Conservation (phyloP, 2,113 vertebrate species). For the Origma solitaria region DNA sequence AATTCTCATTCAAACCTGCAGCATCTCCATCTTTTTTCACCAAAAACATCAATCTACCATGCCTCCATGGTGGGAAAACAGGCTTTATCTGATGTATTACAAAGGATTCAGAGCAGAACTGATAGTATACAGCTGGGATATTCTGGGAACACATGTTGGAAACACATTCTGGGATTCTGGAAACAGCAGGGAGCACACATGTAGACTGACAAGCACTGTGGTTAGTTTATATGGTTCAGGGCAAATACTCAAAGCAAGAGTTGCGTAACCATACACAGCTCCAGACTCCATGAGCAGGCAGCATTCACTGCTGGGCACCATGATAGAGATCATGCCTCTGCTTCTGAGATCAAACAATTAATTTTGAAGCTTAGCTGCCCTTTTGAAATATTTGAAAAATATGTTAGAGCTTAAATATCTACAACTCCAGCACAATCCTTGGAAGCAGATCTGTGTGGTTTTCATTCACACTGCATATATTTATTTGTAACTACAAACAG, state of each 20-base stretch:
- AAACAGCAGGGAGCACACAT: slow-evolving; percentile 50
- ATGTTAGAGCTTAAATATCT: background rate
- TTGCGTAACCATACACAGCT: background rate
- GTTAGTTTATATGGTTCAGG: slow-evolving; percentile 30
- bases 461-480: background rate
- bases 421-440: background rate
- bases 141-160: slow-evolving; percentile 47
- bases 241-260: slow-evolving; percentile 21
- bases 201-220: slow-evolving; percentile 13
- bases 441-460: background rate
- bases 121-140: slow-evolving; percentile 53
- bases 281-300: background rate
- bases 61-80: slow-evolving; percentile 49
- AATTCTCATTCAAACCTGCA: background rate
- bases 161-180: slow-evolving; percentile 45
- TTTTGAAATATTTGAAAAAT: background rate
- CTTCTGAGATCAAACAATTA: background rate
- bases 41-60: background rate
- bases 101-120: slow-evolving; percentile 55
- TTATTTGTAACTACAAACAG: background rate
- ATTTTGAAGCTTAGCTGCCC: background rate
- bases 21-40: background rate
- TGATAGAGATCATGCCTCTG: background rate
- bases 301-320: background rate
- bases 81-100: slow-evolving; percentile 33